These are phyloP conservation scores for Cabera pusaria DNA, from an alignment of 2,888 invertebrate species.

Conservation along the genomic window DNA sequence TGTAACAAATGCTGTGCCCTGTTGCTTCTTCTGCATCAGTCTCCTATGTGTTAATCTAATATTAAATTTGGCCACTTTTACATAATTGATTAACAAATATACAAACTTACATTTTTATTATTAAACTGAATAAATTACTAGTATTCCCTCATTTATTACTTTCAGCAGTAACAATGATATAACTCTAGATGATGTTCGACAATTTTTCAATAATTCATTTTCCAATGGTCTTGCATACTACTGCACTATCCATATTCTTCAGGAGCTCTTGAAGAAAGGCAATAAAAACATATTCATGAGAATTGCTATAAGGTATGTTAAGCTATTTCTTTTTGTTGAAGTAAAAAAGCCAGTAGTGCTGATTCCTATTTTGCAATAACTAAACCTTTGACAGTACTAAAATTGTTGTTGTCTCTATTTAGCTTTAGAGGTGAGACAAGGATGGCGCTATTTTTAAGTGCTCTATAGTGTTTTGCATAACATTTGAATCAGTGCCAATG, in stretches of 20 bases:
- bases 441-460: no score
- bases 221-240: slow-evolving; percentile 44
- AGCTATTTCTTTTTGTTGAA: background rate
- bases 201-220: slow-evolving; percentile 47
- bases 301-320: slow-evolving; percentile 27
- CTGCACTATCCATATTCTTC: slow-evolving; percentile 52
- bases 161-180: slow-evolving; percentile 43
- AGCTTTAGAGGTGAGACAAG: no score
- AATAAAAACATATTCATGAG: slow-evolving; percentile 20
- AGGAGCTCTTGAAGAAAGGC: slow-evolving; percentile 46
- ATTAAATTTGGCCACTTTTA: background rate
- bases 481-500: no score
- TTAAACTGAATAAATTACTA: no score
- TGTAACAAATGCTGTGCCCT: background rate
- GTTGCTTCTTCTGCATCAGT: no score
- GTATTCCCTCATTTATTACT: slow-evolving; percentile 4
- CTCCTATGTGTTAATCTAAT: background rate
- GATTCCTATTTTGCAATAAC: no score
- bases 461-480: no score
- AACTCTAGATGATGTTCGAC: slow-evolving; percentile 41
- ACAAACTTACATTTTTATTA: no score
- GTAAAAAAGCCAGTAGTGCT: no score
- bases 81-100: no score
- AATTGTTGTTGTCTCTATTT: no score
- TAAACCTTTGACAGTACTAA: no score